Base-by-base conservation (phyloP, 2,888 invertebrate genomes). In the Ceriagrion tenellum region DNA sequence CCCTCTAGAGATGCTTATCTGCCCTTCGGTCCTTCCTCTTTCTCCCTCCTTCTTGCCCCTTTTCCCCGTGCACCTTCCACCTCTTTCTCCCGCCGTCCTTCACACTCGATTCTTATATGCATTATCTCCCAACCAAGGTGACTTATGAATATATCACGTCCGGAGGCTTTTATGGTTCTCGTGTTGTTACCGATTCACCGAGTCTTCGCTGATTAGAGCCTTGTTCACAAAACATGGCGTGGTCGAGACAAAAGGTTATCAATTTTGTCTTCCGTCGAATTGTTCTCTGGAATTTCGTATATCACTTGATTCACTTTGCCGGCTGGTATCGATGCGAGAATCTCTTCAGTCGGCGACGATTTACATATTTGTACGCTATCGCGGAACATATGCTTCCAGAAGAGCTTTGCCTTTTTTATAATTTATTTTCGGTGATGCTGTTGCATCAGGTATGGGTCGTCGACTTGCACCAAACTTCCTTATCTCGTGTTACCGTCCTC, bases 1-100 rank as follows among this genome's bases (percentile, higher is more conserved):
- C 89, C 63, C 91, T 89, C 69, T 90, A 40, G 89, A 95, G 95
- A 95, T 95, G 88, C 95, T 88, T 95, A 88, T 95, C 88, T 88
- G 55, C 95, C 30, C 59, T 59, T 95, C 30, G 20, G 89, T 4
- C 55, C 10, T n/a, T 89, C 55, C 13, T 20, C 93, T 55, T 69
- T 95, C 95, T 95, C 95, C 26, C 88, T 26, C 13, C 55, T 88
- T 81, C 55, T 88, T 40, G 26, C 40, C 55, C n/a, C 47, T 30
- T 93, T 69, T 69, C 18, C 55, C 20, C 88, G n/a, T 47, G 59
- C n/a, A 93, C 55, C 88, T 56, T 13, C 81, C 89, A 59, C 63
- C 88, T n/a, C 69, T 55, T 55, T 47, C 89, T 35, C 47, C 35
- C 20, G 88, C 88, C 59, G 18, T 30, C 30, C 89, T 56, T 95